Evolutionary conservation across 53 echinoderm and acorn worm species (phyloP), one percentile per base, ranked within the genome.

Genomic region (Paracentrotus lividus): DNA sequence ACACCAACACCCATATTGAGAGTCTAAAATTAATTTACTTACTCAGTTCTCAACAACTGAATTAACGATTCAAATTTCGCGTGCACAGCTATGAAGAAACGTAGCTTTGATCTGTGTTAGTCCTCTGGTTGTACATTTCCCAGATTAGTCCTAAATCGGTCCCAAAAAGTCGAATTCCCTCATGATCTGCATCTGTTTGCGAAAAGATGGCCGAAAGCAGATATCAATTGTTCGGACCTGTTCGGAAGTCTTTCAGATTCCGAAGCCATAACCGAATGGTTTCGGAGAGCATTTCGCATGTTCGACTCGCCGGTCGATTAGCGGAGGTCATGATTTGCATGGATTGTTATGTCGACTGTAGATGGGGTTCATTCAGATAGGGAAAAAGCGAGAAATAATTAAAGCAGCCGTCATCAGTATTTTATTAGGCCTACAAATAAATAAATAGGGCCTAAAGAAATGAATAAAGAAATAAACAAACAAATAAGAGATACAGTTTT

Each of bases 121-220:
- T 75, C 76, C 31, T 53, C 24, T 52, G 91, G 91, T 23, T 52
- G 91, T 91, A 75, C 91, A 91, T 91, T 52, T 91, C 91, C 91
- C 56, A 53, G 76, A 75, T 91, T 91, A 91, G 91, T 91, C 91
- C 91, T 72, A 45, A 75, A 91, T 91, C 91, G 76, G 91, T 76
- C 53, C 91, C 52, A 54, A 91, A 91, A 51, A 53, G 47, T 72
- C 76, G 91, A 23, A 32, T 56, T 36, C 91, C 91, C 54, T 91
- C 91, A 91, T 91, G 91, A 91, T 91, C 91, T 52, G 18, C 36
- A 29, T 36, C 91, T 91, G 91, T 91, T 91, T 75, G 91, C 16
- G 90, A 91, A 76, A 91, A 91, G 91, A 91, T 91, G 91, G 91
- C 91, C 56, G 91, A 91, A 75, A 36, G 91, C 76, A 75, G 49